Percentiles rank a stretch among this genome's conserved stretches.
phyloP scores from a whole-genome alignment of 2,113 vertebrate species.

The Lipophrys pholis region DNA sequence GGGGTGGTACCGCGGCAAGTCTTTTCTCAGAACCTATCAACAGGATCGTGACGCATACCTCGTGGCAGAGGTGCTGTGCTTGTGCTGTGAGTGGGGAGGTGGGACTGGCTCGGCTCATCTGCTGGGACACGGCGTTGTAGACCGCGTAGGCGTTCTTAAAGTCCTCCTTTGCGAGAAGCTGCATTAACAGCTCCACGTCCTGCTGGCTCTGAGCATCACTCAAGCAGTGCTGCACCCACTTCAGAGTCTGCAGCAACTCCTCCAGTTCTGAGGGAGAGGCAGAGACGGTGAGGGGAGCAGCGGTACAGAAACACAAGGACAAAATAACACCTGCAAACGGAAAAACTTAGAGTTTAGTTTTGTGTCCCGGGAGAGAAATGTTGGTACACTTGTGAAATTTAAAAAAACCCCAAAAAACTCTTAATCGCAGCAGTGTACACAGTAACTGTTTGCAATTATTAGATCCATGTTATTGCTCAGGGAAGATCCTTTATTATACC shows the following conservation, averaged over 20 bases:
- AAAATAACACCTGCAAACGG: background rate
- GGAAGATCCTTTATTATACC: no score
- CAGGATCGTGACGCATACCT: conserved; percentile 81
- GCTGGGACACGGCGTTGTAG: conserved; percentile 89
- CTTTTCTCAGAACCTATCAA: background rate
- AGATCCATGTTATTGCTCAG: no score
- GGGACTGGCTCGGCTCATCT: conserved; percentile 89
- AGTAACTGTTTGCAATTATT: no score
- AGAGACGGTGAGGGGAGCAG: background rate
- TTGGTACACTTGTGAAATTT: no score
- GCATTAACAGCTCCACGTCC: conserved; percentile 89
- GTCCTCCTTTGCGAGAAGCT: conserved; percentile 89
- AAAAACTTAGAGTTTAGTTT: no score
- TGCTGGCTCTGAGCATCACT: conserved; percentile 93
- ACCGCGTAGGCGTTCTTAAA: conserved; percentile 93
- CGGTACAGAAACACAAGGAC: background rate
- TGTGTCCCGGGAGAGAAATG: no score
- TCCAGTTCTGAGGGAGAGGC: conserved; percentile 86
- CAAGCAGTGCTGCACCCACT: conserved; percentile 87
- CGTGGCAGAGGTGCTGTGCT: conserved; percentile 90
- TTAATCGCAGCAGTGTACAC: no score
- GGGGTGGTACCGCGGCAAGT: no score
- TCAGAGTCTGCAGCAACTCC: conserved; percentile 90
- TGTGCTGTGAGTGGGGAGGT: conserved; percentile 89
- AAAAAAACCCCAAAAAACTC: no score